Evolutionary conservation across 1,140 invertebrate species (phyloP), one percentile per base, ranked within the genome.

Genomic region (Aphelinus atriplicis): DNA sequence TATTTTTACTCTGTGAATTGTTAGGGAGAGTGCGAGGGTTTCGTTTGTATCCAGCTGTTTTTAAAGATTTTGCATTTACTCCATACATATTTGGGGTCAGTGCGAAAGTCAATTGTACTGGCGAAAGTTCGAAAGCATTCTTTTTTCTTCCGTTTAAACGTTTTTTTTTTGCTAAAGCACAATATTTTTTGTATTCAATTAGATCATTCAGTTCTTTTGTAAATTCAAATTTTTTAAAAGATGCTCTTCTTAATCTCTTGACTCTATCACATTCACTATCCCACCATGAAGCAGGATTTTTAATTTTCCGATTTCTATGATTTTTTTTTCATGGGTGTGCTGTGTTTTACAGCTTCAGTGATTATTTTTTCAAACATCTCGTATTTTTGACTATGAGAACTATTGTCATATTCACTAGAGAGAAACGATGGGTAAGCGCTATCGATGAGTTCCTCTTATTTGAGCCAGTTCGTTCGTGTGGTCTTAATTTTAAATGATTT

Each of bases 181-280:
- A 9, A 3, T 3, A 9, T 45, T 7, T 62, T 45, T 62, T 62
- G 4, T 45, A 62, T 4, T 62, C n/a, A 4, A 62, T 45, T 3
- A 50, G 48, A 42, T 65, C 63, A 50, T 5, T 2, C 3, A 65
- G 4, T 5, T 65, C 47, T 3, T 6, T 9, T 0, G 63, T 50
- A 51, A 42, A 42, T 3, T 48, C 2, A 5, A 4, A 65, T 65
- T 51, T 65, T 51, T 65, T 65, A 42, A 65, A 51, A 48, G 63
- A 3, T 5, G 46, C 63, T 10, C 6, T 3, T 51, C 63, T 3
- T 3, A 65, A 42, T 50, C 63, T 48, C n/a, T n/a, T 51, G 7
- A 51, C 9, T 51, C 50, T 65, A 5, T 65, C 47, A 51, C 63
- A 65, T 26, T 65, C 63, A 48, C 3, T n/a, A 42, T 65, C 63